phyloP scores from a whole-genome alignment of 2,113 vertebrate species.

The Eupsittula cactorum region DNA sequence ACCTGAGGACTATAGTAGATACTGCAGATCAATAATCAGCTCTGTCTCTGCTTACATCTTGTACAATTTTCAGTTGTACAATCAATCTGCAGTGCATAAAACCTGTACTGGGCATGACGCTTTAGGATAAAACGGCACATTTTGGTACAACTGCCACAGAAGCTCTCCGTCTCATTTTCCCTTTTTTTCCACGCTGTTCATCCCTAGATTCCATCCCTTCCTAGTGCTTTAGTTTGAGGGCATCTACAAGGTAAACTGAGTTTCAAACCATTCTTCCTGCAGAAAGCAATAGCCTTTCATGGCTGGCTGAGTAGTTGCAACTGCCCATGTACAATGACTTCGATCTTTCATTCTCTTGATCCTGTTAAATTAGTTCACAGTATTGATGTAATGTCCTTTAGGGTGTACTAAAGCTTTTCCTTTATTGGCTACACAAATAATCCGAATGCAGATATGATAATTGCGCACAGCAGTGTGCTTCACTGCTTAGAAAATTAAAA shows the following conservation, averaged over 20 bases:
- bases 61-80: conserved; percentile 20
- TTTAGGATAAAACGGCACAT: background rate
- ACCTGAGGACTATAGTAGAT: conserved; percentile 50
- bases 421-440: conserved; percentile 30
- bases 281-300: background rate
- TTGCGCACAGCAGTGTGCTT: background rate
- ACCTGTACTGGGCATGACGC: background rate
- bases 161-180: background rate
- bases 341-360: background rate
- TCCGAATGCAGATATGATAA: background rate
- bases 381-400: background rate
- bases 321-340: background rate
- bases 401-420: conserved; percentile 15
- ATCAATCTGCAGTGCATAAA: background rate
- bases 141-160: background rate
- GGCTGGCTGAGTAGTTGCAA: background rate
- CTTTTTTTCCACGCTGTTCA: background rate
- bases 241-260: background rate
- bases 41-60: conserved; percentile 10
- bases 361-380: background rate
- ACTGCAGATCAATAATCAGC: conserved; percentile 35
- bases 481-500: background rate
- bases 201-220: background rate
- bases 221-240: conserved; percentile 24
- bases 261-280: conserved; percentile 11